A percentile compares a stretch with the other conserved stretches of the same genome.
These are phyloP conservation scores for Toxotes jaculatrix DNA, from an alignment of 2,113 vertebrate species.

Conservation along the genomic window DNA sequence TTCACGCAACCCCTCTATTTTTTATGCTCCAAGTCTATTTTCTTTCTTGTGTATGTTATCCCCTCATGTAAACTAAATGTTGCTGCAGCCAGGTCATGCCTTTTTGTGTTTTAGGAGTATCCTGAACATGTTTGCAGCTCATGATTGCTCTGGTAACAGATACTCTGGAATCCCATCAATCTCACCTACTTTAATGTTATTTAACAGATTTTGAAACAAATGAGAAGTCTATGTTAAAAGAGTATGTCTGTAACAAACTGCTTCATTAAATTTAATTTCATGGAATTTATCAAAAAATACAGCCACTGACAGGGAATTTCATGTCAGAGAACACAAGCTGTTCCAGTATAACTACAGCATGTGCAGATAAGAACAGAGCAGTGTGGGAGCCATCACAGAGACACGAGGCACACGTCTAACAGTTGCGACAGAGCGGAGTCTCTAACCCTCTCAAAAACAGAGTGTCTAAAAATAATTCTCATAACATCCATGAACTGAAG, in stretches of 20 bases:
- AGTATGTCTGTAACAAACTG: too few species aligned
- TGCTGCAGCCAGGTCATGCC: background rate
- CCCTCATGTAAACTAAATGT: background rate
- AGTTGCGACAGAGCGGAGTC: background rate
- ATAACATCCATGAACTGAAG: background rate
- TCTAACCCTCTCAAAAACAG: too few species aligned
- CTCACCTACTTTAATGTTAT: too few species aligned
- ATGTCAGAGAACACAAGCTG: background rate
- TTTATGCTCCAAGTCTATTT: too few species aligned
- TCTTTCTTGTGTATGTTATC: background rate
- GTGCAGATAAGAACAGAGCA: background rate
- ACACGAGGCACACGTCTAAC: background rate
- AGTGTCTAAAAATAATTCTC: too few species aligned
- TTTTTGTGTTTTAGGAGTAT: too few species aligned
- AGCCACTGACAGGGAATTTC: background rate
- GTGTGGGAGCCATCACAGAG: background rate
- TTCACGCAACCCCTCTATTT: too few species aligned
- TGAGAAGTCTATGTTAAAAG: too few species aligned
- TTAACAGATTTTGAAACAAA: background rate
- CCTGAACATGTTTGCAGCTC: background rate
- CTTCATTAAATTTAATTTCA: too few species aligned
- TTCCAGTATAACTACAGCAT: background rate
- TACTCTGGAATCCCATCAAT: background rate
- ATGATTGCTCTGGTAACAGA: background rate
- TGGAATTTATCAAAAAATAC: too few species aligned